Conservation (phyloP, 1,140 invertebrate species). For the Diorhabda carinulata region DNA sequence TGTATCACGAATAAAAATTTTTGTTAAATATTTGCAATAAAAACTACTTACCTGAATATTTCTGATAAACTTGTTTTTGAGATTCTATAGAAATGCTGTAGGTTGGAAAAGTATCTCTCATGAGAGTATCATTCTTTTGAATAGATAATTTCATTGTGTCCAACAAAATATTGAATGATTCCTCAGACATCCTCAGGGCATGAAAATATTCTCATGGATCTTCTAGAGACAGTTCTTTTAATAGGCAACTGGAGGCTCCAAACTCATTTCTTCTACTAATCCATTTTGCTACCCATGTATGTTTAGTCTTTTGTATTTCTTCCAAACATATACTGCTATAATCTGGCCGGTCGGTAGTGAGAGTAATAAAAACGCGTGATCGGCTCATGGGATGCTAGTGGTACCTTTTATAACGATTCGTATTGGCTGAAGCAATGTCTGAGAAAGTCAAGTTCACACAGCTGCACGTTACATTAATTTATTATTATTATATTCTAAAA, state of each 20-base stretch:
- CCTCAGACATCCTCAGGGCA: background rate
- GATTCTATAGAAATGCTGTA: slow-evolving; percentile 4
- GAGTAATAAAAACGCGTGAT: too few species aligned
- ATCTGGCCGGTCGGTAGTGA: too few species aligned
- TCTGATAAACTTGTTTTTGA: background rate
- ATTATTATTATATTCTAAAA: too few species aligned
- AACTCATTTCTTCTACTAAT: slow-evolving; percentile 9
- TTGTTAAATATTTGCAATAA: background rate
- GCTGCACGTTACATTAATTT: too few species aligned
- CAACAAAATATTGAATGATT: background rate
- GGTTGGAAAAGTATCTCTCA: background rate
- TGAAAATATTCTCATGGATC: slow-evolving; percentile 2
- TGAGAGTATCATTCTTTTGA: background rate
- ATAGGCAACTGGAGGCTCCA: background rate
- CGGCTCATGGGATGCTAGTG: too few species aligned
- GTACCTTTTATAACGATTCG: too few species aligned
- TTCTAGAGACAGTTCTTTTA: slow-evolving; percentile 6
- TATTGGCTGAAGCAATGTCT: too few species aligned
- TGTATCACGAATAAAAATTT: too few species aligned
- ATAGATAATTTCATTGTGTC: too few species aligned
- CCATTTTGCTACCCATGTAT: background rate
- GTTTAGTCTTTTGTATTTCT: background rate
- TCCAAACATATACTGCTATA: too few species aligned
- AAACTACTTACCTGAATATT: slow-evolving; percentile 4
- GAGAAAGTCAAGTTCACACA: too few species aligned